Evolutionary conservation across 2,113 vertebrate species (phyloP).

Genomic region (Leucosticte australis): DNA sequence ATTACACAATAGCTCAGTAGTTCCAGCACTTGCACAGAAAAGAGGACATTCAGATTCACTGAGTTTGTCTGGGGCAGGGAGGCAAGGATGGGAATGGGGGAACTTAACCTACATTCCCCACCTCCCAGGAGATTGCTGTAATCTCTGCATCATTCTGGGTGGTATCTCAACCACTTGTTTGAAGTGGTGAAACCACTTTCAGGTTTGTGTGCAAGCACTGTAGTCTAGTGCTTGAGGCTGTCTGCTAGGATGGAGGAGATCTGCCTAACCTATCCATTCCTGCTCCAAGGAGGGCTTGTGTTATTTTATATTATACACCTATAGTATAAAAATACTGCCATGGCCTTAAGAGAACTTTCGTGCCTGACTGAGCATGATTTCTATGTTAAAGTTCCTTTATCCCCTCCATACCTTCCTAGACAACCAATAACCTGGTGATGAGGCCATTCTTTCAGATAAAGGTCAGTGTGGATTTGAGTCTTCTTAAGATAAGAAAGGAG

Average conservation of each 20-base stretch:
- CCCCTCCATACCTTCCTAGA: background rate
- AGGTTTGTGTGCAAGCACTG: background rate
- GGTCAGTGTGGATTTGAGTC: background rate
- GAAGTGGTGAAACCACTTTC: conserved; percentile 33
- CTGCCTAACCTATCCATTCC: background rate
- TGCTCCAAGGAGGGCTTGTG: background rate
- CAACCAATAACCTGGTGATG: background rate
- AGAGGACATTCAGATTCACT: background rate
- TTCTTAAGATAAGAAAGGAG: background rate
- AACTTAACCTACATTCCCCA: conserved; percentile 1
- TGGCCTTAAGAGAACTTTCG: background rate
- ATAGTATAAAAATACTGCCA: background rate
- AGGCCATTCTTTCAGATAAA: background rate
- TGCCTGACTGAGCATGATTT: background rate
- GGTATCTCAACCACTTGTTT: background rate
- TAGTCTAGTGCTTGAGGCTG: conserved; percentile 25
- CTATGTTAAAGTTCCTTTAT: background rate
- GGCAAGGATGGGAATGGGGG: background rate
- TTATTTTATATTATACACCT: background rate
- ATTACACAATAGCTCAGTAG: background rate
- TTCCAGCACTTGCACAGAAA: background rate
- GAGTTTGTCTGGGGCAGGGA: background rate
- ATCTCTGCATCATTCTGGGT: conserved; percentile 3
- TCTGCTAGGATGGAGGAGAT: background rate
- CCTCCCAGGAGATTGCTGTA: background rate